Evolutionary conservation across 2,888 invertebrate genomes (phyloP), one percentile per base, ranked within the genome.

Genomic region (Nemapogon koenigi): DNA sequence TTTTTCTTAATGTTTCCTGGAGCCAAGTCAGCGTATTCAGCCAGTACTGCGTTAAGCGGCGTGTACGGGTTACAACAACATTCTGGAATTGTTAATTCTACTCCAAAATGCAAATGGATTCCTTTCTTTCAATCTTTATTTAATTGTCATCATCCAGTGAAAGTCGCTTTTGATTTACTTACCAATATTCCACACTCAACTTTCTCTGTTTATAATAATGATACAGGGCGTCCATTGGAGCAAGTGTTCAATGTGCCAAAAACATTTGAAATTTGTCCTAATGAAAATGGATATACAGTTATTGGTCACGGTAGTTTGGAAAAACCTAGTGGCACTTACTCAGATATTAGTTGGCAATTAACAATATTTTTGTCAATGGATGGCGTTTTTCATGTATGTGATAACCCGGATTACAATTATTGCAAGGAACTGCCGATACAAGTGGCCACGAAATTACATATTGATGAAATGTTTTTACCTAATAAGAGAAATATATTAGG

Each of bases 41-140:
- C 73, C 0, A 54, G 70, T 0, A 68, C 75, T 4, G 76, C 64
- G 0, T 49, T 78, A 0, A 59, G 57, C 14, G 73, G 75, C 3
- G 48, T 53, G 0, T 57, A 55, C 17, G 63, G 62, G 0, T 29
- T 73, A 1, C 51, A 62, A 2, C 69, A 70, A 26, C 52, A 63
- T 31, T 46, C 26, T 11, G 75, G 76, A 0, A 37, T 38, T 0
- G 44, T 58, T 1, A 28, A 39, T 0, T 44, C 65, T 0, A 57
- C 63, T 2, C 39, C 62, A 0, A 56, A 50, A 30, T 68, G 70
- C 54, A 63, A 57, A 37, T 78, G 76, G 76, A 51, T 78, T 1
- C 75, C 78, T 0, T 70, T 58, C 36, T 75, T 76, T 35, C 71
- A 66, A 62, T 69, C 60, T 18, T 56, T 67, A 0, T 76, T 71